Percentiles rank a stretch among this genome's conserved stretches.
Evolutionary conservation across 2,888 invertebrate genomes (phyloP).

Genomic region (Dryadula phaetusa): DNA sequence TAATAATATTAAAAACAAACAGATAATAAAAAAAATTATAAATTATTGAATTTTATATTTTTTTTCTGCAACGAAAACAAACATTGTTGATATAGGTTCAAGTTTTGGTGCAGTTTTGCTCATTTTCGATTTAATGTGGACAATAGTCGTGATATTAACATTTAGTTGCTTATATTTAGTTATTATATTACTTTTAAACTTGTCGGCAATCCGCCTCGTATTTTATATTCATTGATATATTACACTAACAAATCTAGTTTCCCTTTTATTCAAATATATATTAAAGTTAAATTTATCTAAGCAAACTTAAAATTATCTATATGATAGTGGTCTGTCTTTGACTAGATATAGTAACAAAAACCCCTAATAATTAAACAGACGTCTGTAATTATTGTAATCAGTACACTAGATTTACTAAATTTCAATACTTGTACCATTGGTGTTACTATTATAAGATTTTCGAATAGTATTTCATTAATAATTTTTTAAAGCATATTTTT

Average conservation of each 20-base stretch:
- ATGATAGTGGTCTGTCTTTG: not conserved
- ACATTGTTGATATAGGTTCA: not conserved
- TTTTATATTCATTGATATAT: conserved; percentile 23
- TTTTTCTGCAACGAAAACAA: no score
- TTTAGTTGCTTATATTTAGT: conserved; percentile 41
- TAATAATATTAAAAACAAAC: no score
- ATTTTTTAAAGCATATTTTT: not conserved
- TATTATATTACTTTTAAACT: conserved; percentile 42
- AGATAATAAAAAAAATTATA: no score
- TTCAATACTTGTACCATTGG: not conserved
- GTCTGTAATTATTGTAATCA: not conserved
- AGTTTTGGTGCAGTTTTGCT: conserved; percentile 27
- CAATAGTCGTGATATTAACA: conserved; percentile 51
- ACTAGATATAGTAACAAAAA: not conserved
- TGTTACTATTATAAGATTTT: not conserved
- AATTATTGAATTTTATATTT: no score
- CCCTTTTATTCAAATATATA: not conserved
- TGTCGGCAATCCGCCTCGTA: conserved; percentile 68
- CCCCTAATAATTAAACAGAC: not conserved
- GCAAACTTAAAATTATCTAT: not conserved
- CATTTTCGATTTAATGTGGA: conserved; percentile 41
- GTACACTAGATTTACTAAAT: not conserved
- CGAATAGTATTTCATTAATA: not conserved
- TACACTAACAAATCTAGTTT: conserved; percentile 1
- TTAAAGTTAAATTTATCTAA: not conserved